Conservation (phyloP, 1,140 invertebrate species). For the Calephelis nemesis region DNA sequence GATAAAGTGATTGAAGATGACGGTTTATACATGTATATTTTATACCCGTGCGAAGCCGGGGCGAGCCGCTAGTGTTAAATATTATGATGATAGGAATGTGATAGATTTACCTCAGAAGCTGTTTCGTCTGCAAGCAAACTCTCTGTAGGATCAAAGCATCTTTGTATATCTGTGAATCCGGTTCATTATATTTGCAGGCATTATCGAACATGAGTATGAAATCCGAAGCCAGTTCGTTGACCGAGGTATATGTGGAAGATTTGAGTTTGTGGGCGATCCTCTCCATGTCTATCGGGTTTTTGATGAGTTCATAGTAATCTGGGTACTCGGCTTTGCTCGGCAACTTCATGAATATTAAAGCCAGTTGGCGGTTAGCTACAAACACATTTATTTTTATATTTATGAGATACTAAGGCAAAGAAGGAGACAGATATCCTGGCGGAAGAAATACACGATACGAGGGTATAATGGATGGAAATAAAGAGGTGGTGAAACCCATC, state of each 20-base stretch:
- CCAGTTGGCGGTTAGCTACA: slow-evolving; percentile 86
- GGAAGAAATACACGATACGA: too few species aligned
- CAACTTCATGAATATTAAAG: slow-evolving; percentile 95
- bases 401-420: too few species aligned
- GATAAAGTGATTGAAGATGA: too few species aligned
- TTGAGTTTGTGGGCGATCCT: slow-evolving; percentile 94
- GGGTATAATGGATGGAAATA: too few species aligned
- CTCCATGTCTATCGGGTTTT: slow-evolving; percentile 98
- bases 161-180: slow-evolving; percentile 99
- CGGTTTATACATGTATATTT: too few species aligned
- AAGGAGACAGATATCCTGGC: too few species aligned
- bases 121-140: slow-evolving; percentile 94
- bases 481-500: too few species aligned
- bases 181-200: slow-evolving; percentile 99
- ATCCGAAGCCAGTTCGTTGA: slow-evolving; percentile 95
- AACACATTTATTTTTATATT: slow-evolving; percentile 21
- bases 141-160: slow-evolving; percentile 96
- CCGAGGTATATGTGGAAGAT: slow-evolving; percentile 87
- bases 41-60: too few species aligned
- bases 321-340: slow-evolving; percentile 97
- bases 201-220: slow-evolving; percentile 99
- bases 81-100: too few species aligned
- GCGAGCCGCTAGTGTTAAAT: too few species aligned
- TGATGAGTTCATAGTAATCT: slow-evolving; percentile 98
- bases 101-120: slow-evolving; percentile 83